Conservation (phyloP, 2,113 vertebrate genomes). For the Phyllostomus discolor region DNA sequence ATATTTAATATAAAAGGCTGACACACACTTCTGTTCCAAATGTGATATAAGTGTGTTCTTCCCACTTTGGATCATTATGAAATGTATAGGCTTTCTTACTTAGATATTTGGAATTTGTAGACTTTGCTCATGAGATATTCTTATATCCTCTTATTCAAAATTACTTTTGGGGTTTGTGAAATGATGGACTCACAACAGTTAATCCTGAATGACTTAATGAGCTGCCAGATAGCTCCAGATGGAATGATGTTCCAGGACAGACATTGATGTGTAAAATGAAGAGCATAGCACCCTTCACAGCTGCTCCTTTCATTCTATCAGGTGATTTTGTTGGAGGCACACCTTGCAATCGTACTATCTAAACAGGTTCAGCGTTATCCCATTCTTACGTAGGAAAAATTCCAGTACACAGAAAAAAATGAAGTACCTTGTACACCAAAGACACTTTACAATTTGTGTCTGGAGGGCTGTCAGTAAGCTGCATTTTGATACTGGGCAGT, state of each 20-base stretch:
- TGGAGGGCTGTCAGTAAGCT: neutral
- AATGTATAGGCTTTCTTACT: neutral
- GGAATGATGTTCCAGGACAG: neutral
- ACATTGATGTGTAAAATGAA: constrained; percentile 29
- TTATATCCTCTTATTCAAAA: neutral
- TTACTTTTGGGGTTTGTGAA: neutral
- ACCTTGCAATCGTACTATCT: neutral
- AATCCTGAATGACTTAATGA: constrained; percentile 20
- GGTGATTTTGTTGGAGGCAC: constrained; percentile 10
- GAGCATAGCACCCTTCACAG: neutral
- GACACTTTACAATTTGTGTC: neutral
- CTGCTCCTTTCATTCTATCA: neutral
- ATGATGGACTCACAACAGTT: neutral
- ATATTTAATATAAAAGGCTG: neutral
- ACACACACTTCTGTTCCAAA: neutral
- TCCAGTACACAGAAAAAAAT: neutral
- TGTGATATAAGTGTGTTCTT: neutral
- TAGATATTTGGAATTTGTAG: constrained; percentile 1
- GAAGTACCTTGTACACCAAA: neutral
- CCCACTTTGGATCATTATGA: neutral
- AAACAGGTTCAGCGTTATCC: neutral
- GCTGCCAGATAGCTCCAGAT: neutral
- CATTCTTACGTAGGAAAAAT: constrained; percentile 12
- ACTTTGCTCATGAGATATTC: neutral
- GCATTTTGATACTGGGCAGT: neutral